Base-by-base conservation (phyloP, 2,888 invertebrate genomes). In the Cyclophora punctaria region DNA sequence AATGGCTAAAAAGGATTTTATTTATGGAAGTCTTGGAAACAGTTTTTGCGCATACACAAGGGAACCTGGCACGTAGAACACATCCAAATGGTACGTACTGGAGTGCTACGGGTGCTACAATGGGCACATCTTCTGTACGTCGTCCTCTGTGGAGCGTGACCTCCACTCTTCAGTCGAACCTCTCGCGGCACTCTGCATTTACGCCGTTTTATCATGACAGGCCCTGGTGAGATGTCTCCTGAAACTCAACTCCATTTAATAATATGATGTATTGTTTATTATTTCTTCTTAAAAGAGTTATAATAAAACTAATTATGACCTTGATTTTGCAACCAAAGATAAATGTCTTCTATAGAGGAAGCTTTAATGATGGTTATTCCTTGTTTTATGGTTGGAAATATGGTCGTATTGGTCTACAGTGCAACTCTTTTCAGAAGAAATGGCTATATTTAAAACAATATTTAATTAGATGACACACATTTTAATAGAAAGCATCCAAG, bases 21-120 rank as follows among this genome's bases (percentile, higher is more conserved):
- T 7, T 5, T 5, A 6, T 41, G 7, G 7, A 41, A 41, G 7
- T 41, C 41, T 6, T 41, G 41, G 7, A 41, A 41, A 41, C 41
- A 41, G 3, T 6, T 7, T 7, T 41, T 41, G 7, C 41, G 41
- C 7, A 41, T 3, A 41, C 41, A 41, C 41, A 41, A 6, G 3
- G 41, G 7, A 50, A 20, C 20, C 20, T 20, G 20, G 20, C 20
- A 20, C 48, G 46, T 46, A 7, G 7, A n/a, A 20, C 40, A 20
- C 35, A 7, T 46, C 37, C 40, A 41, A 41, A 57, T 7, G 47
- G 56, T 57, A 37, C 55, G 53, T 6, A 54, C 60, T 52, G 57
- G 55, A 47, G 7, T 41, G 48, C 45, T 41, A 51, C 58, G 58
- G 42, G 58, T 59, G 55, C 60, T 61, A 47, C 58, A 57, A 45